A percentile compares a stretch with the other conserved stretches of the same genome.
Evolutionary conservation across 2,797 vertebrate species (phyloP).

Genomic region (Halcyon smyrnensis): DNA sequence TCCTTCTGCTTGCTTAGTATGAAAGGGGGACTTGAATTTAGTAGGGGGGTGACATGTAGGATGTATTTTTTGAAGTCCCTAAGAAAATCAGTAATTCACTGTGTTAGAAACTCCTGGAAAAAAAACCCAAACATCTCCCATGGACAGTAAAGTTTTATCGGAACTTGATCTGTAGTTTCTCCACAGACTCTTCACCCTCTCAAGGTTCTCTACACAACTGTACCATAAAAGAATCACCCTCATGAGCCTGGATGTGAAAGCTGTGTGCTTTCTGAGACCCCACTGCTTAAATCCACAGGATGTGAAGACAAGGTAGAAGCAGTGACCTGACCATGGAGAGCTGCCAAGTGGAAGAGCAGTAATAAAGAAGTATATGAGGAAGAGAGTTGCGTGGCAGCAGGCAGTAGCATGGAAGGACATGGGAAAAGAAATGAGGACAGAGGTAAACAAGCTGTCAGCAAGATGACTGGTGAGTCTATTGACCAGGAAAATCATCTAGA

Average conservation of each 20-base stretch:
- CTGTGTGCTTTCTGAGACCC: background rate
- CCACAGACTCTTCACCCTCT: background rate
- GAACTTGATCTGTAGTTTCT: background rate
- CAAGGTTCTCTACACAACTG: background rate
- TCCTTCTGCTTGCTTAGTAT: background rate
- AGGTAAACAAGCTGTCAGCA: background rate
- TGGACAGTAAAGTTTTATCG: background rate
- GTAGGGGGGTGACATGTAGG: background rate
- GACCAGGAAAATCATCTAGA: background rate
- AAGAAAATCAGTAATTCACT: background rate
- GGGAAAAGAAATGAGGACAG: background rate
- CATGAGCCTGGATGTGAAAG: background rate
- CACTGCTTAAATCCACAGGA: background rate
- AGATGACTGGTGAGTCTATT: background rate
- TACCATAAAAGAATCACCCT: background rate
- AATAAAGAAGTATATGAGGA: background rate
- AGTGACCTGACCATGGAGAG: background rate
- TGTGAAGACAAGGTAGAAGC: background rate
- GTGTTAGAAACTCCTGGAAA: background rate
- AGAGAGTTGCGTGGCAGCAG: background rate
- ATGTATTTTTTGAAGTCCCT: background rate
- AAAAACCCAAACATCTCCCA: background rate
- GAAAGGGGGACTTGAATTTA: background rate
- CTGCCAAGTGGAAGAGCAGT: background rate
- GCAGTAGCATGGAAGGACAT: background rate